These are phyloP conservation scores for Festucalex cinctus DNA, from an alignment of 2,113 vertebrate genomes.

Conservation along the genomic window DNA sequence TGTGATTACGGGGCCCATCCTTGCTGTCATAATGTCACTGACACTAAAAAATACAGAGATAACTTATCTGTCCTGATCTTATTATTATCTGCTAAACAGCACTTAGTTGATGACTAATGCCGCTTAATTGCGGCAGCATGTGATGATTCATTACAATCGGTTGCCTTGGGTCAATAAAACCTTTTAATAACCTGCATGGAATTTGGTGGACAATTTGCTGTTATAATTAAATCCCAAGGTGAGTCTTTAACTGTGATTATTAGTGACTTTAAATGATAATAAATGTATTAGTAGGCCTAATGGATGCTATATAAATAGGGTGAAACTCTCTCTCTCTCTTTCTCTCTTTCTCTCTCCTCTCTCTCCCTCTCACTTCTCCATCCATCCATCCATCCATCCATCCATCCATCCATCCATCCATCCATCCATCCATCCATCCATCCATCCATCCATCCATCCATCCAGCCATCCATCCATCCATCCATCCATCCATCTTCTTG, in stretches of 20 bases:
- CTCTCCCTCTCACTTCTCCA: too few relatives aligned
- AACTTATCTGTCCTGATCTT: conserved; percentile 55
- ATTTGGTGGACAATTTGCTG: neutral
- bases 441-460: too few relatives aligned
- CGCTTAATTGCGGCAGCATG: conserved; percentile 39
- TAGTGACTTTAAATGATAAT: neutral
- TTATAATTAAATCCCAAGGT: too few relatives aligned
- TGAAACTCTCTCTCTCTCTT: too few relatives aligned
- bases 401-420: too few relatives aligned
- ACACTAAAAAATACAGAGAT: conserved; percentile 59
- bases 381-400: too few relatives aligned
- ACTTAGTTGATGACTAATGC: conserved; percentile 47
- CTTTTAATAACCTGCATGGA: neutral
- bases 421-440: too few relatives aligned
- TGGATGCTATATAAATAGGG: neutral
- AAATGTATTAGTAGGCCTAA: too few relatives aligned
- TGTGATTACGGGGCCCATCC: conserved; percentile 54
- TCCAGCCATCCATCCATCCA: too few relatives aligned
- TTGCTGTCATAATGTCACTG: conserved; percentile 47
- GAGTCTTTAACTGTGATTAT: neutral
- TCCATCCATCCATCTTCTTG: too few relatives aligned
- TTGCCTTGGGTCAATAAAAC: neutral
- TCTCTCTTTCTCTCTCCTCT: too few relatives aligned
- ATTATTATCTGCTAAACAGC: conserved; percentile 51
- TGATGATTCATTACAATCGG: conserved; percentile 7